These are phyloP conservation scores for Rhingia rostrata DNA, from an alignment of 2,888 invertebrate genomes.

Conservation along the genomic window DNA sequence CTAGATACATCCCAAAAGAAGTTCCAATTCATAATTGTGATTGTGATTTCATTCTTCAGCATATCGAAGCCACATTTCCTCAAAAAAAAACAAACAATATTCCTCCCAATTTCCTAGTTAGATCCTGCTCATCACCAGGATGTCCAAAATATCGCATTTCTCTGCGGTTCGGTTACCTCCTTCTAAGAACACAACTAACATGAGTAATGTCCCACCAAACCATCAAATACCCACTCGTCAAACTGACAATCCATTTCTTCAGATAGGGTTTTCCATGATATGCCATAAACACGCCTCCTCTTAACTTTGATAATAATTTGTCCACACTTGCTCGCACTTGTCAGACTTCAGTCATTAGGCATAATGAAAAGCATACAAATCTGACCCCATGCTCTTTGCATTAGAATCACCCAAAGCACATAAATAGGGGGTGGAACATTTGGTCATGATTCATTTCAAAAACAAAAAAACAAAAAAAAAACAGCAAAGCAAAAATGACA, in stretches of 20 bases:
- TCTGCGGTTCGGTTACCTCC: no score
- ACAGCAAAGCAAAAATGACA: slow-evolving; percentile 18
- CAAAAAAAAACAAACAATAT: no score
- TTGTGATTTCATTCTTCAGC: no score
- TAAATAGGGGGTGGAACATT: slow-evolving; percentile 64
- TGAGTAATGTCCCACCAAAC: no score
- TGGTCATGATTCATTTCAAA: slow-evolving; percentile 54
- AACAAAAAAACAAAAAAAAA: slow-evolving; percentile 16
- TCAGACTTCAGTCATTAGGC: slow-evolving; percentile 44
- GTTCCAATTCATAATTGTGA: no score
- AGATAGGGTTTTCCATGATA: neutral
- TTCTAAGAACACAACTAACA: no score
- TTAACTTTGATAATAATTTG: slow-evolving; percentile 9
- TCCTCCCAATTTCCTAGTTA: no score
- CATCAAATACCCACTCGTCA: no score
- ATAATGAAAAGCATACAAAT: slow-evolving; percentile 1
- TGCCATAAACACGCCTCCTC: slow-evolving; percentile 34
- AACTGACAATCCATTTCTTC: neutral
- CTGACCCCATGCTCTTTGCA: slow-evolving; percentile 25
- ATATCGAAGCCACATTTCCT: no score
- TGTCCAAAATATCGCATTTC: no score
- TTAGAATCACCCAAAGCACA: slow-evolving; percentile 40
- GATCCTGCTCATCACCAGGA: no score
- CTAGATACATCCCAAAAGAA: no score
- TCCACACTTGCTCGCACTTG: slow-evolving; percentile 44